These are phyloP conservation scores for Rostratula benghalensis DNA, from an alignment of 2,113 vertebrate genomes.

Conservation along the genomic window DNA sequence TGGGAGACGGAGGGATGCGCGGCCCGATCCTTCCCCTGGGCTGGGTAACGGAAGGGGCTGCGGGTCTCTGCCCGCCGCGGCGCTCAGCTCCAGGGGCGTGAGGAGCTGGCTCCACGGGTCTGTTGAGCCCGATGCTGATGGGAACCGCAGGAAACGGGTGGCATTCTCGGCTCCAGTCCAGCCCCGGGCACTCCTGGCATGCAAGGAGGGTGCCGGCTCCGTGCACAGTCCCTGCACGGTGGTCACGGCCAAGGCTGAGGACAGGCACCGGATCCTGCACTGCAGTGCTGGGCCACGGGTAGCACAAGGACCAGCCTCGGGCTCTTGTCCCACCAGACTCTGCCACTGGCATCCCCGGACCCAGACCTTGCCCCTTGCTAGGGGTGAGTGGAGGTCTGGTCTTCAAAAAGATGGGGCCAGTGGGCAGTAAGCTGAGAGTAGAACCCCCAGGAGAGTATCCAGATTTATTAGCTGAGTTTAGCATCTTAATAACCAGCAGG, in stretches of 20 bases:
- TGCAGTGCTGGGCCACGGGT: not conserved
- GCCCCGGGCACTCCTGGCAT: too few relatives aligned
- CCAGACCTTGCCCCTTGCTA: not conserved
- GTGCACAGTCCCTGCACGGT: not conserved
- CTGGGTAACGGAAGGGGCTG: too few relatives aligned
- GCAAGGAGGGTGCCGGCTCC: not conserved
- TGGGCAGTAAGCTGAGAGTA: not conserved
- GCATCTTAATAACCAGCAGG: not conserved
- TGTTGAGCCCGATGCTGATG: too few relatives aligned
- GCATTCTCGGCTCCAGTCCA: too few relatives aligned
- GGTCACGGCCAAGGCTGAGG: not conserved
- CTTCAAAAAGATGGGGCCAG: not conserved
- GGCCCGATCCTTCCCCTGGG: too few relatives aligned
- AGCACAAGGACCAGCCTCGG: not conserved
- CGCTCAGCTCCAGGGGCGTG: too few relatives aligned
- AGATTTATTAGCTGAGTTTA: not conserved
- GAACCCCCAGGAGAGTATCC: fast-evolving
- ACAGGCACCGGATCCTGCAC: not conserved
- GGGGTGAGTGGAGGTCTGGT: not conserved
- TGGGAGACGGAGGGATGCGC: too few relatives aligned
- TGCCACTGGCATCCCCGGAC: not conserved
- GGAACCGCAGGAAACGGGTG: too few relatives aligned
- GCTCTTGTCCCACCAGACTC: not conserved
- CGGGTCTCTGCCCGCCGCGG: too few relatives aligned
- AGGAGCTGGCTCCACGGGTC: too few relatives aligned